phyloP scores from a whole-genome alignment of 2,113 vertebrate species.

The Catharus fuscescens region DNA sequence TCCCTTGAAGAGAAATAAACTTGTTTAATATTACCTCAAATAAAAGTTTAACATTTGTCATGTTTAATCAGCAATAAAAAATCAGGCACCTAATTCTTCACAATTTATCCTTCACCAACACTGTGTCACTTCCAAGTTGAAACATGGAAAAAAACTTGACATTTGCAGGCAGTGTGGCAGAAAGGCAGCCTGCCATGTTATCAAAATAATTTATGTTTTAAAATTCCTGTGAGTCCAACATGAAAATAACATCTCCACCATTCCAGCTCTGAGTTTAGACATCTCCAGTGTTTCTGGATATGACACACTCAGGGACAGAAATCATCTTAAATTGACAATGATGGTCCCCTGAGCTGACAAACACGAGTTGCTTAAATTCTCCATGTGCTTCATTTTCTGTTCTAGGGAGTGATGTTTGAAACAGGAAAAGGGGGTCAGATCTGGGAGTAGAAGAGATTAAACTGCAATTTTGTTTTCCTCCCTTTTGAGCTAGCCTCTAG shows the following conservation, averaged over 20 bases:
- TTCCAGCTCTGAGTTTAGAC: constrained; percentile 58
- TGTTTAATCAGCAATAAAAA: constrained; percentile 67
- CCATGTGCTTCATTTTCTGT: constrained; percentile 10
- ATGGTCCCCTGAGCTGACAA: background rate
- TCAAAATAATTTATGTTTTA: constrained; percentile 74
- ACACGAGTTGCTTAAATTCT: background rate
- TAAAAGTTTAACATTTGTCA: constrained; percentile 53
- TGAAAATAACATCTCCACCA: constrained; percentile 55
- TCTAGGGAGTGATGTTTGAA: background rate
- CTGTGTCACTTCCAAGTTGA: constrained; percentile 62
- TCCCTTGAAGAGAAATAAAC: constrained; percentile 54
- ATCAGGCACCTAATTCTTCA: constrained; percentile 41
- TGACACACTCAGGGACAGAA: background rate
- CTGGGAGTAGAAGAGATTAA: constrained; percentile 56
- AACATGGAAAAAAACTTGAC: constrained; percentile 20
- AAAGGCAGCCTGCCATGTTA: constrained; percentile 65
- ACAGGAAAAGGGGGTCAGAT: constrained; percentile 54
- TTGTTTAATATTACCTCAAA: constrained; percentile 58
- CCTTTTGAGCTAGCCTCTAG: background rate
- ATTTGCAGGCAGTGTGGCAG: constrained; percentile 62
- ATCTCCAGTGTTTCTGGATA: constrained; percentile 21
- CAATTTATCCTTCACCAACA: constrained; percentile 62
- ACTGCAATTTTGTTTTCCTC: constrained; percentile 53
- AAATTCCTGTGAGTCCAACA: constrained; percentile 61
- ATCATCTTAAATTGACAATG: constrained; percentile 18